Evolutionary conservation across 2,888 invertebrate genomes (phyloP), one percentile per base, ranked within the genome.

Genomic region (Caenorhabditis sp.): DNA sequence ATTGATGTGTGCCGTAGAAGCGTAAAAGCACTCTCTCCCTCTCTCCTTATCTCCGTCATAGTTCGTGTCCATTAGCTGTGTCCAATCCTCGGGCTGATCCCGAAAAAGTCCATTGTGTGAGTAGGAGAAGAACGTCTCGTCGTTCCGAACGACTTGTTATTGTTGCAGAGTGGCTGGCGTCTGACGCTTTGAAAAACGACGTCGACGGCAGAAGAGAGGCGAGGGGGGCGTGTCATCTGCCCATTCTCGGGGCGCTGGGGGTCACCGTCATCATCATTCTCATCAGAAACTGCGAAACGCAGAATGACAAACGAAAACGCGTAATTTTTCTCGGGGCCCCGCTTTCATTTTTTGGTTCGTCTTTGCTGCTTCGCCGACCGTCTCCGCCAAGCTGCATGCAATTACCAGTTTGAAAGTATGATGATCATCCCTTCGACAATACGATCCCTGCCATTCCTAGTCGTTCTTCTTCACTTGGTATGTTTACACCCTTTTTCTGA

Each of bases 91-190:
- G 22, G 2, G 1, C 30, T 58, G 41, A 68, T 68, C 68, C 59
- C 68, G 52, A 68, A 35, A 63, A 66, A 56, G 55, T 53, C 55
- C 37, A 55, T 65, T 65, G 66, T 58, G 32, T n/a, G 26, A 52
- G 20, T 26, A 48, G 24, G 32, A 32, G 22, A 45, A 26, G 43
- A 27, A 56, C 41, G 62, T 43, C 48, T 61, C 48, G 41, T 68
- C 52, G 58, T 70, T 70, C 70, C 70, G 70, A 70, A 70, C 70
- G 70, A 70, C 70, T 70, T 70, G 70, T 70, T 70, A 70, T 70
- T 70, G 70, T 70, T 70, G 70, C 70, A 70, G 58, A 50, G 58
- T 58, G 52, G 58, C 59, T 45, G 39, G 43, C 52, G 30, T 59
- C 63, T 30, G 26, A 27, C 56, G 6, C 24, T 17, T 30, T 65